phyloP scores from a whole-genome alignment of 2,888 invertebrate genomes.

The Drosophila picticornis region DNA sequence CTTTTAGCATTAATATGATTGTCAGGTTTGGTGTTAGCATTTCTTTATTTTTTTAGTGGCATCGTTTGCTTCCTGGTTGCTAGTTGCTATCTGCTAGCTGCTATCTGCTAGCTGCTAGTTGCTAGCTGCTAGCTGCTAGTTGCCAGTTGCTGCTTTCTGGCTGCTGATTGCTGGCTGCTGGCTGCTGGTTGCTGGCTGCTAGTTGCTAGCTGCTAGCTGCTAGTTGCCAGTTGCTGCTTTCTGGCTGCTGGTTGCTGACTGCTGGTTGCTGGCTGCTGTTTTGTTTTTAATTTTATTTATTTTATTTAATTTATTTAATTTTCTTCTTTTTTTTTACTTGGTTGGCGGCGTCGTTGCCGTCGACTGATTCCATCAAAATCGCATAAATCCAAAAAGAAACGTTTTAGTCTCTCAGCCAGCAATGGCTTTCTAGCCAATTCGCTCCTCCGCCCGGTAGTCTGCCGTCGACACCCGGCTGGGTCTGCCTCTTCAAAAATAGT shows the following conservation, averaged over 20 bases:
- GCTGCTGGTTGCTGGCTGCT: constrained; percentile 14
- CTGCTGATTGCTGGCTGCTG: neutral
- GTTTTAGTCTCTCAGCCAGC: constrained; percentile 66
- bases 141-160: constrained; percentile 38
- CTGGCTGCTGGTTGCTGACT: constrained; percentile 20
- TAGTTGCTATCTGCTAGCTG: constrained; percentile 1
- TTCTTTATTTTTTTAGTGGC: constrained; percentile 6
- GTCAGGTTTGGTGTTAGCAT: constrained; percentile 9
- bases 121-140: no score
- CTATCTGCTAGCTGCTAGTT: no score
- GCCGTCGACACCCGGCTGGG: constrained; percentile 6
- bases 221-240: constrained; percentile 34
- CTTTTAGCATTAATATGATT: constrained; percentile 19
- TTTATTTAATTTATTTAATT: neutral
- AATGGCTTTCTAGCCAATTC: constrained; percentile 33
- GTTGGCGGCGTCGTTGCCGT: constrained; percentile 44
- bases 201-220: constrained; percentile 1
- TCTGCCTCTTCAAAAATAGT: constrained; percentile 71
- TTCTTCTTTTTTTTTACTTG: constrained; percentile 23
- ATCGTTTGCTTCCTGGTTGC: constrained; percentile 42
- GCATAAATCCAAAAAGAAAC: constrained; percentile 77
- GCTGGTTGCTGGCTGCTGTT: neutral
- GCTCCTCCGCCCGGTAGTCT: neutral
- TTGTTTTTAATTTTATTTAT: constrained; percentile 21
- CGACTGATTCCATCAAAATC: constrained; percentile 78